These are phyloP conservation scores for Drosophila trapezifrons DNA, from an alignment of 1,140 invertebrate genomes.

Conservation along the genomic window DNA sequence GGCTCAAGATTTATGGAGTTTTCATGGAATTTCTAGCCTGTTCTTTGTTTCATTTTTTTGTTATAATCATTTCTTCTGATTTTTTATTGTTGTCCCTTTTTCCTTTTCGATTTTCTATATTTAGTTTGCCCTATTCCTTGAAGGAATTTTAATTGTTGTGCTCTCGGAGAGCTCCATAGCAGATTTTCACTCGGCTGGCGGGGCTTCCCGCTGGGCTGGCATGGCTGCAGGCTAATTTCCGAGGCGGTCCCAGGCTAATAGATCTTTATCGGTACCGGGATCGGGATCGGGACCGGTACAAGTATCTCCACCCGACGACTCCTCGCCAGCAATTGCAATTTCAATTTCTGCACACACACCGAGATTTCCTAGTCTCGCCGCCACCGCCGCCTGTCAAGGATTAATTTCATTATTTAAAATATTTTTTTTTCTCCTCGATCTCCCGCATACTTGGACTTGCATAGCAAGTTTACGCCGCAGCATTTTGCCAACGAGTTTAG, in stretches of 20 bases:
- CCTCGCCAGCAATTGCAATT: constrained; percentile 58
- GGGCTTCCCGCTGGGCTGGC: constrained; percentile 54
- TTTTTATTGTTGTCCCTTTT: constrained; percentile 18
- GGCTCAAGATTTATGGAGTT: constrained; percentile 50
- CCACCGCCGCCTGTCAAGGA: constrained; percentile 80
- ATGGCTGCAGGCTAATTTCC: constrained; percentile 43
- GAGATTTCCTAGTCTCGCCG: constrained; percentile 55
- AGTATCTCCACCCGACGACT: constrained; percentile 12
- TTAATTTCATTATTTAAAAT: constrained; percentile 84
- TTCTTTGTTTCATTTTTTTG: constrained; percentile 23
- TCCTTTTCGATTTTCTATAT: constrained; percentile 44
- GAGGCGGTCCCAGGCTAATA: constrained; percentile 57
- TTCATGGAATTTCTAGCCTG: constrained; percentile 48
- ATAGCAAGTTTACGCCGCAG: constrained; percentile 72
- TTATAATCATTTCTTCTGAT: constrained; percentile 10
- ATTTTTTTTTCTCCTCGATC: constrained; percentile 49
- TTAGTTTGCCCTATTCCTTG: constrained; percentile 56
- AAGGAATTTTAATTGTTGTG: constrained; percentile 77
- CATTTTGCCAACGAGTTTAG: constrained; percentile 72
- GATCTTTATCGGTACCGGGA: constrained; percentile 65
- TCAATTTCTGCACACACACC: constrained; percentile 53
- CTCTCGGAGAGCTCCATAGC: constrained; percentile 4
- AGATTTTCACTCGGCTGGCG: constrained; percentile 31
- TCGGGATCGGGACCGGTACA: constrained; percentile 65
- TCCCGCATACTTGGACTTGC: constrained; percentile 74